phyloP scores from a whole-genome alignment of 1,140 invertebrate genomes.

The Listronotus bonariensis region DNA sequence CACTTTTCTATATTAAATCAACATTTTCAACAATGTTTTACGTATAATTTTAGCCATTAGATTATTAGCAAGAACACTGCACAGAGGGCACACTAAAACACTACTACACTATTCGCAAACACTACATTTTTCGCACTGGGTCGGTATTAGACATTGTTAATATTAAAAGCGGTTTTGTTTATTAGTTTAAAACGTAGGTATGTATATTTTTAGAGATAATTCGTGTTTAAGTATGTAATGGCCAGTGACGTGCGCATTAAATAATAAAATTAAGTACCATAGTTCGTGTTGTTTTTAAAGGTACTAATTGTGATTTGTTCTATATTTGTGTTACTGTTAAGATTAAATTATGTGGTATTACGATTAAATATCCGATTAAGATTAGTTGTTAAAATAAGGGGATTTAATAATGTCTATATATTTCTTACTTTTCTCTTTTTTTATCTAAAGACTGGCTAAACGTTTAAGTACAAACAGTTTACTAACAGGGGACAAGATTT shows the following conservation, averaged over 20 bases:
- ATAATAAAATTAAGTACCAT: no score
- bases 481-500: no score
- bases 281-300: no score
- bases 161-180: slow-evolving; percentile 33
- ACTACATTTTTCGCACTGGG: slow-evolving; percentile 19
- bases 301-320: no score
- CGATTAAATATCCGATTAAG: no score
- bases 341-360: no score
- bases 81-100: slow-evolving; percentile 1
- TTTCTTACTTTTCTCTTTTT: no score
- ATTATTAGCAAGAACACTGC: slow-evolving; percentile 19
- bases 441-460: no score
- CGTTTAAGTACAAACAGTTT: no score
- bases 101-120: slow-evolving; percentile 11
- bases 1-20: slow-evolving; percentile 12
- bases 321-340: no score
- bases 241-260: slow-evolving; percentile 1
- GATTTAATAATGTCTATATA: no score
- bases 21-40: background rate
- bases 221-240: slow-evolving; percentile 21
- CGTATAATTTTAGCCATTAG: slow-evolving; percentile 10
- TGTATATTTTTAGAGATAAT: slow-evolving; percentile 38
- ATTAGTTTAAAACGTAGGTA: slow-evolving; percentile 30
- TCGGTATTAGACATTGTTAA: slow-evolving; percentile 17
- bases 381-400: no score